Percentiles rank a stretch among this genome's conserved stretches.
Conservation (phyloP, 2,888 invertebrate genomes). For the Adelognathus sp. region DNA sequence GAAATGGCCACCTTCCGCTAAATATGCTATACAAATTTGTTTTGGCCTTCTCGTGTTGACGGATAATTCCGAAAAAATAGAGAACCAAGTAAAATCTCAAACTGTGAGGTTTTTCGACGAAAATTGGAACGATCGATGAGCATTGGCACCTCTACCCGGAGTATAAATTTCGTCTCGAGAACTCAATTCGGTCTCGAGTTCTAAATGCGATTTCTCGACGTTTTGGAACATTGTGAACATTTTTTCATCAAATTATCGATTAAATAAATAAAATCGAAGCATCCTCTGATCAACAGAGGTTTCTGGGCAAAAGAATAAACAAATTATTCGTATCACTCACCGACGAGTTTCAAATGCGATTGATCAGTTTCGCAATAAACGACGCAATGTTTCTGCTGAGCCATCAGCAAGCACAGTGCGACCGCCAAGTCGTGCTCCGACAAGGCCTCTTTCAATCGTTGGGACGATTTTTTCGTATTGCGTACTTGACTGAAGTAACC, state of each 20-base stretch:
- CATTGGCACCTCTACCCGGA: no score
- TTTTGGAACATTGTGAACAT: no score
- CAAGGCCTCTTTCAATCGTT: constrained; percentile 96
- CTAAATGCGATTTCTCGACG: no score
- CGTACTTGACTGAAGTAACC: constrained; percentile 98
- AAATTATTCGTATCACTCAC: constrained; percentile 74
- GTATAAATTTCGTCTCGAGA: no score
- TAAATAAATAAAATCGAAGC: not conserved
- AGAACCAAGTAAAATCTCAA: no score
- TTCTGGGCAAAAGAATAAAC: not conserved
- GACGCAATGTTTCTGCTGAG: constrained; percentile 98
- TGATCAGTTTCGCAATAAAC: constrained; percentile 92
- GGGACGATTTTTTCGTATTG: constrained; percentile 97
- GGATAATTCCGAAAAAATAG: no score
- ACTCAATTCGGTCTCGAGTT: no score
- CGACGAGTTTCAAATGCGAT: constrained; percentile 94
- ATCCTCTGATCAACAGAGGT: not conserved
- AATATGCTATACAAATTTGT: no score
- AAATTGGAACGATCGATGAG: no score
- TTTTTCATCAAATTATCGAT: not conserved
- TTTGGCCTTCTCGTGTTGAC: no score
- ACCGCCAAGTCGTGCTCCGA: constrained; percentile 96
- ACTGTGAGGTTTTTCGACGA: no score
- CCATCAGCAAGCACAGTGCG: constrained; percentile 95
- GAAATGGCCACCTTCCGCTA: no score